phyloP scores from a whole-genome alignment of 2,797 vertebrate species.

The Malurus splendens region DNA sequence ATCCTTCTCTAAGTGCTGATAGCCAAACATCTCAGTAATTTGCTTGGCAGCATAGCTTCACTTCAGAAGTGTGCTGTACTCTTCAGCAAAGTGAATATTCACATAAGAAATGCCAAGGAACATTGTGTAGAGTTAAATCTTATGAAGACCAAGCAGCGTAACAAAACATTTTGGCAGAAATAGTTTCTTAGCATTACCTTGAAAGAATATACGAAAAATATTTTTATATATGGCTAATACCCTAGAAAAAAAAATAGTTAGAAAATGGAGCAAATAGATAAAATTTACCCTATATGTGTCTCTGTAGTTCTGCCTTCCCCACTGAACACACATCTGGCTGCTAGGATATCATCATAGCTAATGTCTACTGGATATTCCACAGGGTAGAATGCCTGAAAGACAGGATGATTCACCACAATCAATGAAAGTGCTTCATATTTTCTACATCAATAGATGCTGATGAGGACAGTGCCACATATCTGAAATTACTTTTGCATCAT shows the following conservation, averaged over 20 bases:
- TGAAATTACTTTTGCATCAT: background rate
- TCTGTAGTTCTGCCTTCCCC: constrained; percentile 85
- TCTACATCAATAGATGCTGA: background rate
- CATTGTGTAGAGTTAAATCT: background rate
- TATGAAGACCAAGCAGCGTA: background rate
- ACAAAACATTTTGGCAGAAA: background rate
- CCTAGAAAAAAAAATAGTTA: background rate
- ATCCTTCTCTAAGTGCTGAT: background rate
- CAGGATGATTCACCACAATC: background rate
- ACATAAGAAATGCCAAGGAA: background rate
- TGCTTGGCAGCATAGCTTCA: background rate
- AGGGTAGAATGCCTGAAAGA: constrained; percentile 89
- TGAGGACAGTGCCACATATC: background rate
- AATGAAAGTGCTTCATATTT: background rate
- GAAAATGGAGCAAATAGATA: background rate
- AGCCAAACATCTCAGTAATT: background rate
- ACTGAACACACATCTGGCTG: constrained; percentile 91
- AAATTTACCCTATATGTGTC: constrained; percentile 88
- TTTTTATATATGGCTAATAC: background rate
- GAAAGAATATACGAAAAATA: background rate
- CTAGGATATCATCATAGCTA: constrained; percentile 83
- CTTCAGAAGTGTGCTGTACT: background rate
- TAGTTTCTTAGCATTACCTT: background rate
- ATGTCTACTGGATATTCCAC: constrained; percentile 77
- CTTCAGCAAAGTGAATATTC: background rate